phyloP scores from a whole-genome alignment of 2,113 vertebrate genomes.

The Larimichthys crocea region DNA sequence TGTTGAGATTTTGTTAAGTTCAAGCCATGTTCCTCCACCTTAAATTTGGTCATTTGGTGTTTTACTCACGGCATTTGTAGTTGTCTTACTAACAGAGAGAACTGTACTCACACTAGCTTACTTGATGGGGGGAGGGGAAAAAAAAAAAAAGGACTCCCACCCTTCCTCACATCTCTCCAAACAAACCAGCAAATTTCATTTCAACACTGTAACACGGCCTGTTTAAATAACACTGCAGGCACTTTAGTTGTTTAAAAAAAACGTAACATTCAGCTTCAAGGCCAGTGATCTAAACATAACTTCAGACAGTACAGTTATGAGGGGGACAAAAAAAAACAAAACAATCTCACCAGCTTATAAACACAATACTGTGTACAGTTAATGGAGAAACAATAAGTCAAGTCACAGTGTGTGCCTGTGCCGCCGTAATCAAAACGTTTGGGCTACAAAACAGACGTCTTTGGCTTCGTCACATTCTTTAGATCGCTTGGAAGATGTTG shows the following conservation, averaged over 20 bases:
- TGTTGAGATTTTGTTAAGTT: neutral
- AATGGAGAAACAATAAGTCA: slow-evolving; percentile 16
- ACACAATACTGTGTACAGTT: slow-evolving; percentile 51
- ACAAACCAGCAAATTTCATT: slow-evolving; percentile 47
- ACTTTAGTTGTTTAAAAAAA: slow-evolving; percentile 70
- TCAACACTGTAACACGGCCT: slow-evolving; percentile 60
- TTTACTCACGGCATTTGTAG: slow-evolving; percentile 13
- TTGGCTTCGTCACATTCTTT: slow-evolving; percentile 65
- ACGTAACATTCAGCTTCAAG: slow-evolving; percentile 49
- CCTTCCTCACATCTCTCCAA: slow-evolving; percentile 18
- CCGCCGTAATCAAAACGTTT: slow-evolving; percentile 28
- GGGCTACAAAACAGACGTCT: slow-evolving; percentile 58
- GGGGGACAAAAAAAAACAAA: neutral
- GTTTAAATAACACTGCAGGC: slow-evolving; percentile 61
- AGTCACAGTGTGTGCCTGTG: slow-evolving; percentile 26
- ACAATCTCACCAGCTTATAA: slow-evolving; percentile 64
- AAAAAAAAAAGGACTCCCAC: slow-evolving; percentile 3
- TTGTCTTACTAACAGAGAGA: slow-evolving; percentile 12
- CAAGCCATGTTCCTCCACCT: neutral
- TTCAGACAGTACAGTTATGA: slow-evolving; percentile 40
- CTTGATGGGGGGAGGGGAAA: neutral
- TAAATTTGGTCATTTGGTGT: slow-evolving; percentile 25
- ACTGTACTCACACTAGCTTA: slow-evolving; percentile 46
- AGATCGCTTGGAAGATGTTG: slow-evolving; percentile 4
- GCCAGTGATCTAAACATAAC: slow-evolving; percentile 50